Percentiles rank a stretch among this genome's conserved stretches.
Conservation (phyloP, 92 coral and sea anemone genomes). For the Hydrozoanthus gracilis region DNA sequence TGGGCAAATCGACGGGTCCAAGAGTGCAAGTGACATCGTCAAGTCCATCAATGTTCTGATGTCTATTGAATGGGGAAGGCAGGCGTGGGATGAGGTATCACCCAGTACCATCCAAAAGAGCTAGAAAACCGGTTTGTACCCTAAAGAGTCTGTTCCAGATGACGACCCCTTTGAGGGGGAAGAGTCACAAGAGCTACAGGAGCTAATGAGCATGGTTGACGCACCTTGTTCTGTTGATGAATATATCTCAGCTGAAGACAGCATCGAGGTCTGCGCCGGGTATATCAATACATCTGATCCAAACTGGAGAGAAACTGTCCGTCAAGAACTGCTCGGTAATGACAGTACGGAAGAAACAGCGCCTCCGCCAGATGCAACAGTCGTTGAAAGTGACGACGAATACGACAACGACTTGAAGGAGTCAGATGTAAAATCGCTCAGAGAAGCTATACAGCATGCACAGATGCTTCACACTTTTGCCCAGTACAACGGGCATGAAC, state of each 20-base stretch:
- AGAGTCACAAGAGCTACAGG: conserved; percentile 33
- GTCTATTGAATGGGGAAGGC: not conserved
- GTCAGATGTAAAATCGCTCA: no score
- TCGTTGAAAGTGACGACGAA: conserved; percentile 6
- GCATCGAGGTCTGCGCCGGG: conserved; percentile 49
- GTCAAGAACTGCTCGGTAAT: conserved; percentile 24
- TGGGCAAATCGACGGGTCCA: not conserved
- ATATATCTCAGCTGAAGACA: conserved; percentile 50
- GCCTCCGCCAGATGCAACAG: not conserved
- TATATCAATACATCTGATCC: conserved; percentile 47
- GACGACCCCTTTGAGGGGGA: conserved; percentile 57
- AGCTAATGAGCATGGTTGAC: conserved; percentile 45
- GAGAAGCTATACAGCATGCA: no score
- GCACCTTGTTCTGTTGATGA: conserved; percentile 36
- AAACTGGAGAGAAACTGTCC: conserved; percentile 48
- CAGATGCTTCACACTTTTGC: no score
- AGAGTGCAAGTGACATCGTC: not conserved
- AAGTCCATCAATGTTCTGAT: not conserved
- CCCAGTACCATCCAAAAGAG: not conserved
- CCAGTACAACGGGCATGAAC: no score
- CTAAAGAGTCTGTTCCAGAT: conserved; percentile 37
- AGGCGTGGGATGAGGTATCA: not conserved
- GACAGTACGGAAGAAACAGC: not conserved
- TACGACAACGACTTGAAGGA: conserved; percentile 14
- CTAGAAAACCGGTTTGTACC: conserved; percentile 37